phyloP scores from a whole-genome alignment of 2,797 vertebrate species.

The Artibeus jamaicensis region DNA sequence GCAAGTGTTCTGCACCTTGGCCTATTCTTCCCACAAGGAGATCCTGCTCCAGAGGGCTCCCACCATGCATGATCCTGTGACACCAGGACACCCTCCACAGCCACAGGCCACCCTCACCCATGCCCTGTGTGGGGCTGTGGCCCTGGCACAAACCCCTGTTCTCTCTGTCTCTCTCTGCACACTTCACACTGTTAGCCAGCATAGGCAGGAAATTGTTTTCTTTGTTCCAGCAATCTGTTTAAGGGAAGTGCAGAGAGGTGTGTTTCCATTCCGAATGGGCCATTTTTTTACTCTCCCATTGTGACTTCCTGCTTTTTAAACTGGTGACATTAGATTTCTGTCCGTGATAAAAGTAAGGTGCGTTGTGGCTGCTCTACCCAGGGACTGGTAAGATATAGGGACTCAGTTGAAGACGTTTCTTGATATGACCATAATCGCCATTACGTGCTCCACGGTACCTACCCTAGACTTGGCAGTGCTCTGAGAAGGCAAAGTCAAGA shows the following conservation, averaged over 20 bases:
- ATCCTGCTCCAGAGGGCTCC: not conserved
- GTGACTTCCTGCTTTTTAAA: not conserved
- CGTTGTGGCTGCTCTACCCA: not conserved
- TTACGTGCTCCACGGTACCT: not conserved
- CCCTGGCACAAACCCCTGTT: too few species aligned
- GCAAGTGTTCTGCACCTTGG: not conserved
- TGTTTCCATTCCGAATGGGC: not conserved
- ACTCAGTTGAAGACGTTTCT: not conserved
- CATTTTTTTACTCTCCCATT: not conserved
- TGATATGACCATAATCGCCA: too few species aligned
- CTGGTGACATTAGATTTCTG: slow-evolving; percentile 16
- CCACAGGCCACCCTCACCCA: not conserved
- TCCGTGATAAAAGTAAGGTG: not conserved
- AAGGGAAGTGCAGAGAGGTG: not conserved
- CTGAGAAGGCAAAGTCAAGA: not conserved
- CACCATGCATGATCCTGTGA: not conserved
- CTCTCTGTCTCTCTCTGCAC: not conserved
- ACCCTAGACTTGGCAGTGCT: not conserved
- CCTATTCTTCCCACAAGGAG: not conserved
- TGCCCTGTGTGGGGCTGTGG: not conserved
- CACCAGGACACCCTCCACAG: not conserved
- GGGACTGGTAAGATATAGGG: not conserved
- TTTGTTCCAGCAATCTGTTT: not conserved
- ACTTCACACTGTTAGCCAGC: not conserved
- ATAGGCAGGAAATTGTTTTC: not conserved